Conservation (phyloP, 2,797 vertebrate genomes). For the Numenius phaeopus region DNA sequence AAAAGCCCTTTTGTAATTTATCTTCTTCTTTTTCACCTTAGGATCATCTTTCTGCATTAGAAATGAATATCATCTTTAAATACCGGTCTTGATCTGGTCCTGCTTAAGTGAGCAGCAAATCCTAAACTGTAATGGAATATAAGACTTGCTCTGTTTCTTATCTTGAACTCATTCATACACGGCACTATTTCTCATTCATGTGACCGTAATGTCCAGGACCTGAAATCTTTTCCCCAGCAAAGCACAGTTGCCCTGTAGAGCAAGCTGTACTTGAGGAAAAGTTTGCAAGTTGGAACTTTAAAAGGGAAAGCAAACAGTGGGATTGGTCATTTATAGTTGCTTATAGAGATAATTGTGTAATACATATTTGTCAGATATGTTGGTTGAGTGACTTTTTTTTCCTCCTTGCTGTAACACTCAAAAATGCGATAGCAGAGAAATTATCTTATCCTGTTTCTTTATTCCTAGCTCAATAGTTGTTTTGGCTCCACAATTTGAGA, state of each 20-base stretch:
- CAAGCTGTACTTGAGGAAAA: not conserved
- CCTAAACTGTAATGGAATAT: not conserved
- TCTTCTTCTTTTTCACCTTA: not conserved
- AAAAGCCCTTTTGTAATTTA: not conserved
- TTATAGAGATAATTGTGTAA: not conserved
- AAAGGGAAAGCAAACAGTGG: conserved; percentile 12
- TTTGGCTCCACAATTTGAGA: not conserved
- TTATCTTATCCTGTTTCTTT: conserved; percentile 10
- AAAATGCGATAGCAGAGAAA: conserved; percentile 5
- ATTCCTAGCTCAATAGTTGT: not conserved
- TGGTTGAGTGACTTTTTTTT: not conserved
- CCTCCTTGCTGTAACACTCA: not conserved
- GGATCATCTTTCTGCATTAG: not conserved
- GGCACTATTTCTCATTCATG: not conserved
- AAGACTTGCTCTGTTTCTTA: not conserved
- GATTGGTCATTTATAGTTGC: not conserved
- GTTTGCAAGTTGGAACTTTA: not conserved
- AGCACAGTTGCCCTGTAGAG: not conserved
- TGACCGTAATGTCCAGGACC: not conserved
- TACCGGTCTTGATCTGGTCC: not conserved
- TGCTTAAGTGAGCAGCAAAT: not conserved
- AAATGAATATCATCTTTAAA: not conserved
- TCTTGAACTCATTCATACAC: not conserved
- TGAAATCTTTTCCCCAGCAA: not conserved
- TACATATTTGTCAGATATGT: not conserved